Conservation (phyloP, 64 coral and sea anemone species). For the Hydrozoanthus tunicans region DNA sequence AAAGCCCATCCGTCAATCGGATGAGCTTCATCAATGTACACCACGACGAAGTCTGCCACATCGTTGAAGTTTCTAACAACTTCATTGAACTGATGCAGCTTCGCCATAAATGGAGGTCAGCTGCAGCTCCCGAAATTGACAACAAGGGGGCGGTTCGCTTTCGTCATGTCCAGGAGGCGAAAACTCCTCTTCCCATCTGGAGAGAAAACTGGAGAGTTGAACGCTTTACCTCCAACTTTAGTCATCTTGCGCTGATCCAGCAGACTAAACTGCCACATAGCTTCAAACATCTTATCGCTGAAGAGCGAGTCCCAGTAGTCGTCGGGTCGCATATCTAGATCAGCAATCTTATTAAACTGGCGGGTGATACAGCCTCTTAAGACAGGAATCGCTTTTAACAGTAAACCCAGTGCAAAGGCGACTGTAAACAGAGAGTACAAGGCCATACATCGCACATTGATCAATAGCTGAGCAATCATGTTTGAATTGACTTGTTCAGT, state of each 20-base stretch:
- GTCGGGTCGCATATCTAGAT: slow-evolving; percentile 25
- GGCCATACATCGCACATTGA: background rate
- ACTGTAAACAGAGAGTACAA: background rate
- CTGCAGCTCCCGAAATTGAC: slow-evolving; percentile 68
- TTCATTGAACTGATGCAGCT: slow-evolving; percentile 63
- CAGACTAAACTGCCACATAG: slow-evolving; percentile 27
- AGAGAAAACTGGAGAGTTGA: slow-evolving; percentile 48
- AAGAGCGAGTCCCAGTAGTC: slow-evolving; percentile 53
- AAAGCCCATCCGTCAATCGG: slow-evolving; percentile 62
- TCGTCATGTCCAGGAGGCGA: slow-evolving; percentile 45
- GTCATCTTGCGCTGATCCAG: slow-evolving; percentile 22
- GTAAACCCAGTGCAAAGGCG: background rate
- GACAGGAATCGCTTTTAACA: slow-evolving; percentile 18
- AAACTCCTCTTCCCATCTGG: slow-evolving; percentile 36
- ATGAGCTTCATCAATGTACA: slow-evolving; percentile 67
- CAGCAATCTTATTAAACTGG: slow-evolving; percentile 32
- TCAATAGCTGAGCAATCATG: slow-evolving; percentile 37
- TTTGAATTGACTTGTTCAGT: background rate
- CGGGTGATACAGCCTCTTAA: background rate
- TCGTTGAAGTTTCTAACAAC: slow-evolving; percentile 61
- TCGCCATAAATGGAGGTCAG: slow-evolving; percentile 76
- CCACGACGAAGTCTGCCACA: slow-evolving; percentile 64
- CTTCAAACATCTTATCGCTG: slow-evolving; percentile 20
- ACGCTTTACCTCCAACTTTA: slow-evolving; percentile 37
- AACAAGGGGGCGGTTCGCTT: slow-evolving; percentile 50